Percentiles rank a stretch among this genome's conserved stretches.
phyloP scores from a whole-genome alignment of 2,888 invertebrate genomes.

The Taenaris catops region DNA sequence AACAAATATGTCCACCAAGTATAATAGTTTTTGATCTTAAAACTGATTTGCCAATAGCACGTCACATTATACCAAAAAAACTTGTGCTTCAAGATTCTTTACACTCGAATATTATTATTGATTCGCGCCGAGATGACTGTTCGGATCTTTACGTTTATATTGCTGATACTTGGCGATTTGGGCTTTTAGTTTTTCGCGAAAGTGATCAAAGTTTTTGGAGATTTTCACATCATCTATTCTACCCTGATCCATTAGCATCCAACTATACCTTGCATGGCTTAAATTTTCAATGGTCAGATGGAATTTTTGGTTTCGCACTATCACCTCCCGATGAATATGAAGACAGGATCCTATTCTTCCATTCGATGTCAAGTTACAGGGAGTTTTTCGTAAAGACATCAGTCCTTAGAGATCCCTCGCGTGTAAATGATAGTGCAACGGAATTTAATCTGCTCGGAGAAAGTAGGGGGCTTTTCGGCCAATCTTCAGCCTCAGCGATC shows the following conservation, averaged over 20 bases:
- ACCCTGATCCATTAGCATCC: conserved; percentile 86
- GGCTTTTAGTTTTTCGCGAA: conserved; percentile 81
- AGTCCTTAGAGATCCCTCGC: conserved; percentile 80
- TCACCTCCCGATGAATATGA: conserved; percentile 71
- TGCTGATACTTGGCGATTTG: conserved; percentile 85
- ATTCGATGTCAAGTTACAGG: conserved; percentile 89
- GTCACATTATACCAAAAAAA: conserved; percentile 82
- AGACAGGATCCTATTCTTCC: conserved; percentile 86
- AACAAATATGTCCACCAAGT: conserved; percentile 86
- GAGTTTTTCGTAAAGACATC: conserved; percentile 87
- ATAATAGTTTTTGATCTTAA: conserved; percentile 85
- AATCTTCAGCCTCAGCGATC: conserved; percentile 87
- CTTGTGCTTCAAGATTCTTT: conserved; percentile 84
- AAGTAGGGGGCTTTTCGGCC: conserved; percentile 81
- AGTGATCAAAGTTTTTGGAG: conserved; percentile 79
- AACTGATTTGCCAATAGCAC: conserved; percentile 81
- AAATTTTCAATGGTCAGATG: conserved; percentile 91
- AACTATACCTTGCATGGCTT: conserved; percentile 87
- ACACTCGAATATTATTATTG: conserved; percentile 84
- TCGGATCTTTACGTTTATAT: conserved; percentile 83
- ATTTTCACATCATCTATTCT: conserved; percentile 84
- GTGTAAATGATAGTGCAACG: conserved; percentile 44
- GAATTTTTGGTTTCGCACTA: conserved; percentile 87
- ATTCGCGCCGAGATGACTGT: conserved; percentile 80
- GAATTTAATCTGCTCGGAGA: conserved; percentile 61